Percentiles rank a stretch among this genome's conserved stretches.
Conservation (phyloP, 2,888 invertebrate species). For the Phoenoteleia sp. region DNA sequence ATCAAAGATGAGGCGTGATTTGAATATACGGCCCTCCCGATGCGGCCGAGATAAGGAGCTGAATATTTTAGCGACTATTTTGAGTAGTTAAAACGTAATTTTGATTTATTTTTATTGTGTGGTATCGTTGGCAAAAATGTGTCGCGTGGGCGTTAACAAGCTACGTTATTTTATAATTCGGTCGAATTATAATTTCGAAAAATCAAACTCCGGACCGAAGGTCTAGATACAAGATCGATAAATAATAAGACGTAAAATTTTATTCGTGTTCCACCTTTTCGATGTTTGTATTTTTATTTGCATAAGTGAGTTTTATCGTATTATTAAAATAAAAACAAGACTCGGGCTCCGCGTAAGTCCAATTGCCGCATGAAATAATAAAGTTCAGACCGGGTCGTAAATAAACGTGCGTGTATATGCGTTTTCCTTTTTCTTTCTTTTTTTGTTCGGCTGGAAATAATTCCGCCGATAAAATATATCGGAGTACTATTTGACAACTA, state of each 20-base stretch:
- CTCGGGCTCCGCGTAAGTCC: slow-evolving; percentile 26
- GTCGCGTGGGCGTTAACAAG: slow-evolving; percentile 59
- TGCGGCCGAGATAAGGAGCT: slow-evolving; percentile 53
- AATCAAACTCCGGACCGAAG: slow-evolving; percentile 59
- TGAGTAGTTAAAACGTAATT: slow-evolving; percentile 55
- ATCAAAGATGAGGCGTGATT: slow-evolving; percentile 60
- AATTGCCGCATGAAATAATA: slow-evolving; percentile 51
- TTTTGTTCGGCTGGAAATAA: background rate
- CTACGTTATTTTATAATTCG: slow-evolving; percentile 60
- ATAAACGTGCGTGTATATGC: slow-evolving; percentile 8
- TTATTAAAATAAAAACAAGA: slow-evolving; percentile 45
- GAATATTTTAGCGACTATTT: slow-evolving; percentile 65
- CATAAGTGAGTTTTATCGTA: slow-evolving; percentile 60
- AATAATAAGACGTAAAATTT: slow-evolving; percentile 65
- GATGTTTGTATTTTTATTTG: slow-evolving; percentile 66
- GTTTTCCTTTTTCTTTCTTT: slow-evolving; percentile 4
- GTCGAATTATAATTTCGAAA: slow-evolving; percentile 65
- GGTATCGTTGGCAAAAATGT: slow-evolving; percentile 44
- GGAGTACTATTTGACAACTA: slow-evolving; percentile 39
- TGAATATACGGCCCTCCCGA: slow-evolving; percentile 62
- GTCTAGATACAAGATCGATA: slow-evolving; percentile 57
- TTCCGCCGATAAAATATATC: slow-evolving; percentile 23
- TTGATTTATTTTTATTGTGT: slow-evolving; percentile 64
- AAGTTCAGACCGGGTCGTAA: slow-evolving; percentile 43
- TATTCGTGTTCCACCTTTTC: slow-evolving; percentile 66